Evolutionary conservation across 2,113 vertebrate species (phyloP).

Genomic region (Catharus minimus): DNA sequence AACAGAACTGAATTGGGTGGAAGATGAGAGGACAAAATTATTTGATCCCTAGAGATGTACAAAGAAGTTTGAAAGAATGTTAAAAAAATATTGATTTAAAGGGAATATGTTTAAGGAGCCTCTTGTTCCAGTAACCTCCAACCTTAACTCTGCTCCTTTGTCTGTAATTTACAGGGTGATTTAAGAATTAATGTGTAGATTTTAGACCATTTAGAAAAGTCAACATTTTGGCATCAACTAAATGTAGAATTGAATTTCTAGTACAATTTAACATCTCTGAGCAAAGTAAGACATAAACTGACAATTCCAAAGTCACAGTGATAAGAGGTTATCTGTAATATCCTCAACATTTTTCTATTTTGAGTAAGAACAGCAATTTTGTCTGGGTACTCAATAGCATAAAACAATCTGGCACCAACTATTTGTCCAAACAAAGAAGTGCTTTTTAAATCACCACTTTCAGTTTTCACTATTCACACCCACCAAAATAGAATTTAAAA

Average conservation of each 20-base stretch:
- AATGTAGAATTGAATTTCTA: background rate
- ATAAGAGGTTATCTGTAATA: background rate
- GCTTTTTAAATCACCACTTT: background rate
- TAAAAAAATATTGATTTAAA: background rate
- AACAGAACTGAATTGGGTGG: background rate
- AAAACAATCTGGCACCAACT: background rate
- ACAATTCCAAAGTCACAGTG: background rate
- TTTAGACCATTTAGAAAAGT: background rate
- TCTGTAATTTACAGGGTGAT: background rate
- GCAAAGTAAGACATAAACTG: background rate
- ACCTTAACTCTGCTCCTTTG: background rate
- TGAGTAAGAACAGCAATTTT: background rate
- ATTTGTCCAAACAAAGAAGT: background rate
- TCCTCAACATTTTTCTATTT: background rate
- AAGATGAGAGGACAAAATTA: background rate
- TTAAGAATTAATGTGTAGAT: background rate
- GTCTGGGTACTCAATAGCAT: background rate
- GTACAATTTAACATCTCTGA: background rate
- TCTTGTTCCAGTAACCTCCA: background rate
- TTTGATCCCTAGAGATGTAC: background rate
- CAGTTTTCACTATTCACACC: background rate
- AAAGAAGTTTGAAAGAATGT: background rate
- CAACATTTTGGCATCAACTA: background rate
- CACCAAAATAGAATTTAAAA: background rate
- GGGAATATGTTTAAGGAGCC: background rate